Conservation (phyloP, 2,888 invertebrate species). For the Theretra japonica region DNA sequence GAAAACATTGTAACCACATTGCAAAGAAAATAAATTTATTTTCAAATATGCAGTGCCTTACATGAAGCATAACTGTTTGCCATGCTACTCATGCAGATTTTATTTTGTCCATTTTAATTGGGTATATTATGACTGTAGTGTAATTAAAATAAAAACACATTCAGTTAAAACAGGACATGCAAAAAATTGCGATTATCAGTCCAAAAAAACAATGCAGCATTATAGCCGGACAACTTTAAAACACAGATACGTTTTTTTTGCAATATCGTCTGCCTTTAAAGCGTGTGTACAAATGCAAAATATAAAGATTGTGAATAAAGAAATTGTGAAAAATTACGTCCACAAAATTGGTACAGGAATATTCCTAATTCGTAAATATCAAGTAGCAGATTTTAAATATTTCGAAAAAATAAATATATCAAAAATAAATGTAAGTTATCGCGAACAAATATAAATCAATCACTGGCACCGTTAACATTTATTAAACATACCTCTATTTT, state of each 20-base stretch:
- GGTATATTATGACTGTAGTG: too few species aligned
- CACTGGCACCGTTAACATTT: constrained; percentile 32
- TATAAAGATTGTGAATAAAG: not conserved
- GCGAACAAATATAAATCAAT: constrained; percentile 5
- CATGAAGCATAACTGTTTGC: too few species aligned
- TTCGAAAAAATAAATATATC: not conserved
- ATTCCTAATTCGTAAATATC: not conserved
- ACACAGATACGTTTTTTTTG: too few species aligned
- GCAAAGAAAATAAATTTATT: too few species aligned
- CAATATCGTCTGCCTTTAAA: not conserved
- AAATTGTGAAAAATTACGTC: not conserved
- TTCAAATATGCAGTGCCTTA: too few species aligned
- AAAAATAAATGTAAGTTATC: not conserved
- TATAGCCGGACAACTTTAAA: not conserved
- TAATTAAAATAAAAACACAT: too few species aligned
- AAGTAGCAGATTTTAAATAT: not conserved
- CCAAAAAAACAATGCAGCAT: not conserved
- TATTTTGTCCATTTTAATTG: too few species aligned
- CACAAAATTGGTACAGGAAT: not conserved
- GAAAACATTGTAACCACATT: too few species aligned
- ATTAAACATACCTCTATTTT: constrained; percentile 46
- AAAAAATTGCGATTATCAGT: too few species aligned
- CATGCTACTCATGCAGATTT: too few species aligned
- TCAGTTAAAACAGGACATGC: too few species aligned
- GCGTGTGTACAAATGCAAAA: not conserved